Base-by-base conservation (phyloP, 2,113 vertebrate species). In the Megalops atlanticus region DNA sequence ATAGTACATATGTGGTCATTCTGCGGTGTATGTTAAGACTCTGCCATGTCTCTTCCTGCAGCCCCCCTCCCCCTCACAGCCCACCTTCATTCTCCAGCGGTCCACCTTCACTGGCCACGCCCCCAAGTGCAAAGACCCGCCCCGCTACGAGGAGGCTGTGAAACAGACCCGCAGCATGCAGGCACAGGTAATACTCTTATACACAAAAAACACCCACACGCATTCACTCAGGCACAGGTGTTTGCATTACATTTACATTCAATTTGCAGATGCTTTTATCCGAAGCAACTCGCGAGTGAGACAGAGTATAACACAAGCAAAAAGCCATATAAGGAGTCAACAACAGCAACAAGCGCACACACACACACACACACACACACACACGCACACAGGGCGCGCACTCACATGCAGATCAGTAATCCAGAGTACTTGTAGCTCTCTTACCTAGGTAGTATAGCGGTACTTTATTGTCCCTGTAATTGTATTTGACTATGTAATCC, bases 101-200 rank as follows among this genome's bases (percentile, higher is more conserved):
- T 78, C 94, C 33, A 89, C 95, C 3, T 95, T 96, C 64, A 88
- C 93, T 76, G 90, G 79, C 83, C 92, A 95, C 21, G 87, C 87
- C 74, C 92, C 93, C 71, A 99, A 97, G 90, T 88, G 91, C 2
- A 95, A 94, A 91, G 97, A 98, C 78, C 98, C 97, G 8, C 98
- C 98, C 49, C 95, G 96, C 78, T 99, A 99, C 0, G 98, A 99
- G 90, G 98, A 99, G 43, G 98, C 98, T 38, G 94, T 99, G 87
- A 98, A 97, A 86, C 98, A 98, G 91, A 97, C 95, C 0, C 96
- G 96, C 79, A 95, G 85, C 8, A 64, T 95, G 82, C 96, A 95
- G 78, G 81, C 92, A 47, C 97, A 98, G 96, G 98, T 99, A 83
- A 71, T 91, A 93, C 68, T 98, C 97, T 89, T 87, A 91, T 3